Conservation (phyloP, 2,888 invertebrate genomes). For the Latheticus oryzae region DNA sequence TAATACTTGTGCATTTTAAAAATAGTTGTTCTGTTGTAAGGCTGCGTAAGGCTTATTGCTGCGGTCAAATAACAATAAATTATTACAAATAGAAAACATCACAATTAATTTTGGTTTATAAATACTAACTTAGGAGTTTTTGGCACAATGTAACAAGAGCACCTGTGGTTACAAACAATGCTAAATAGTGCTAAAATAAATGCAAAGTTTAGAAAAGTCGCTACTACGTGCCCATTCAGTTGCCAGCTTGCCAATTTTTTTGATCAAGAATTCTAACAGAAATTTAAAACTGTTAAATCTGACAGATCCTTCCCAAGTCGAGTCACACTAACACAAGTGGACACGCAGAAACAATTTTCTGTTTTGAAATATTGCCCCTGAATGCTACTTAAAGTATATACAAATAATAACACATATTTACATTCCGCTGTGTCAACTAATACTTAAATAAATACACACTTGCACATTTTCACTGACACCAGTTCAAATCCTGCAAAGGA, state of each 20-base stretch:
- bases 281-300: too few species aligned
- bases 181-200: too few species aligned
- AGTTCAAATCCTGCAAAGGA: slow-evolving; percentile 46
- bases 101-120: slow-evolving; percentile 32
- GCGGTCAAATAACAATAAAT: slow-evolving; percentile 18
- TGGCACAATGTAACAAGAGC: slow-evolving; percentile 33
- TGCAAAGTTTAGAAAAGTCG: too few species aligned
- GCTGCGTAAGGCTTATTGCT: slow-evolving; percentile 36
- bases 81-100: slow-evolving; percentile 24
- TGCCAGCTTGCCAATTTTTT: too few species aligned
- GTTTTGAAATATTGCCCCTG: slow-evolving; percentile 21
- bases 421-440: slow-evolving; percentile 24
- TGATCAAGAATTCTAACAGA: too few species aligned
- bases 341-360: too few species aligned
- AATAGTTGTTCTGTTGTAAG: slow-evolving; percentile 20
- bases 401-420: slow-evolving; percentile 29
- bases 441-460: slow-evolving; percentile 37
- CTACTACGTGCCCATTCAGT: too few species aligned
- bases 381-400: slow-evolving; percentile 16
- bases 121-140: slow-evolving; percentile 34
- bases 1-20: slow-evolving; percentile 41
- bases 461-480: slow-evolving; percentile 48
- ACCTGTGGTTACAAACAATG: too few species aligned
- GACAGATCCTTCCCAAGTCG: too few species aligned
- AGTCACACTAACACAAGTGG: too few species aligned